Percentiles rank a stretch among this genome's conserved stretches.
Evolutionary conservation across 2,113 vertebrate genomes (phyloP).

Genomic region (Channa argus): DNA sequence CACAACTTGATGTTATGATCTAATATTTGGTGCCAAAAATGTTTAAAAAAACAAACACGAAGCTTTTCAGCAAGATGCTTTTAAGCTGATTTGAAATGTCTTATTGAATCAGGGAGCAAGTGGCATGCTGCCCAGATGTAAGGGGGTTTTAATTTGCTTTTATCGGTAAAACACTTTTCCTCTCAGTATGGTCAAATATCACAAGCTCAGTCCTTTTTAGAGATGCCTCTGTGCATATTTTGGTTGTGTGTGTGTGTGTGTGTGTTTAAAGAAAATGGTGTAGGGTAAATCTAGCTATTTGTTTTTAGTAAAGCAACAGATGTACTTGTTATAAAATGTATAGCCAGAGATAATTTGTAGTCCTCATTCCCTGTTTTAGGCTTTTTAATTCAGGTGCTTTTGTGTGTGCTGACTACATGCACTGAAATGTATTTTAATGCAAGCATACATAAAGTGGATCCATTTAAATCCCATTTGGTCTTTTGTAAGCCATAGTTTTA

Average conservation of each 20-base stretch:
- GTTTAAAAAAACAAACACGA: conserved; percentile 14
- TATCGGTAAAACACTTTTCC: conserved; percentile 13
- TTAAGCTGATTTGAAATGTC: conserved; percentile 47
- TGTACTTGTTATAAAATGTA: too few species aligned
- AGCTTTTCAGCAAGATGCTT: conserved; percentile 41
- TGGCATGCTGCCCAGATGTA: conserved; percentile 18
- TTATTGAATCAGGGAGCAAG: conserved; percentile 44
- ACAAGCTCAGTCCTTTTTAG: not conserved
- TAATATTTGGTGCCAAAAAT: conserved; percentile 17
- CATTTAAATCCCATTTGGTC: too few species aligned
- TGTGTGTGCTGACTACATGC: too few species aligned
- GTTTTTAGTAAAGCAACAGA: too few species aligned
- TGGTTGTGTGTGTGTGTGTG: not conserved
- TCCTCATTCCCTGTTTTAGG: too few species aligned
- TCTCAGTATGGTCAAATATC: conserved; percentile 20
- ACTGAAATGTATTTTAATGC: too few species aligned
- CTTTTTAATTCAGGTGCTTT: too few species aligned
- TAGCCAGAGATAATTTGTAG: too few species aligned
- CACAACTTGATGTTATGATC: conserved; percentile 38
- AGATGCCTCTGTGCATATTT: not conserved
- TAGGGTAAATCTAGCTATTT: too few species aligned
- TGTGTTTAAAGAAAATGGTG: not conserved
- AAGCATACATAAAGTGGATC: too few species aligned
- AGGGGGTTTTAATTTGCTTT: conserved; percentile 46
- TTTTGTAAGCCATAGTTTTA: too few species aligned